Conservation (phyloP, 2,888 invertebrate species). For the Bugulina stolonifera region DNA sequence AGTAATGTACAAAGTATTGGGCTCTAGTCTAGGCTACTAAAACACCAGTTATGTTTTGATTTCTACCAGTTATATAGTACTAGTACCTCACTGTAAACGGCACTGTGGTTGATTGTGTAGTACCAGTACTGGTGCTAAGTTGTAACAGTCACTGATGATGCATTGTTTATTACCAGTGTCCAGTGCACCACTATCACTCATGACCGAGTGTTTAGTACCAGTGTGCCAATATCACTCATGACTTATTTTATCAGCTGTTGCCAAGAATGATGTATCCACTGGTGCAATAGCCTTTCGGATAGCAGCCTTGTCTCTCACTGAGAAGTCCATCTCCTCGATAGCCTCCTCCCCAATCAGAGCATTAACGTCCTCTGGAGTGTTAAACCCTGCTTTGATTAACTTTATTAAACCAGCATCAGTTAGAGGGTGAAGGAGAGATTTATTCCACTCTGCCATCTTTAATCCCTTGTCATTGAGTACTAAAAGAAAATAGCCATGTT, state of each 20-base stretch:
- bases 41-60: too few species aligned
- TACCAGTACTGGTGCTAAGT: too few species aligned
- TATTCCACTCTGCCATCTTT: conserved; percentile 19
- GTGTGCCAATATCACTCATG: too few species aligned
- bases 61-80: too few species aligned
- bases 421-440: background rate
- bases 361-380: conserved; percentile 5
- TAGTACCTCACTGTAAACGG: too few species aligned
- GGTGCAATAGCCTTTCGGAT: background rate
- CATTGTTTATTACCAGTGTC: too few species aligned
- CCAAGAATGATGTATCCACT: background rate
- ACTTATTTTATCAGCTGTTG: background rate
- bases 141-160: too few species aligned
- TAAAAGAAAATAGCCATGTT: background rate
- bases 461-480: conserved; percentile 7
- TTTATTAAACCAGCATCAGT: conserved; percentile 4
- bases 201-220: too few species aligned
- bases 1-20: too few species aligned
- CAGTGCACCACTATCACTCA: too few species aligned
- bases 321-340: conserved; percentile 1
- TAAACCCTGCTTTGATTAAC: conserved; percentile 8
- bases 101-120: too few species aligned
- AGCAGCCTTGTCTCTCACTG: conserved; percentile 22
- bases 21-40: too few species aligned
- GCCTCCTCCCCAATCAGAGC: background rate